phyloP scores from a whole-genome alignment of 1,140 invertebrate species.

The Drosophila melanogaster region Release_6_plus_ISO1_MT NT_037436.4:11627001-11627500 shows the following conservation, averaged over 20 bases:
- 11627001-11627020: conserved; percentile 99
- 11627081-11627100: conserved; percentile 94
- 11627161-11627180: conserved; percentile 97
- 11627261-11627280: conserved; percentile 93
- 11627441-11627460: conserved; percentile 98
- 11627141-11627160: conserved; percentile 96
- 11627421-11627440: conserved; percentile 96
- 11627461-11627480: conserved; percentile 94
- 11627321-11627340: conserved; percentile 94
- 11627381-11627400: conserved; percentile 97
- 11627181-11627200: conserved; percentile 94
- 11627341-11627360: conserved; percentile 93
- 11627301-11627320: conserved; percentile 94
- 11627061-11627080: conserved; percentile 94
- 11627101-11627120: conserved; percentile 99
- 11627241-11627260: conserved; percentile 98
- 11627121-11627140: conserved; percentile 98
- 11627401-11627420: conserved; percentile 99
- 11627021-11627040: conserved; percentile 98
- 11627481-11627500: conserved; percentile 94
- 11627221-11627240: conserved; percentile 98
- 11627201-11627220: conserved; percentile 94
- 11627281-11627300: conserved; percentile 96
- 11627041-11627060: conserved; percentile 98
- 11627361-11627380: conserved; percentile 94